Base-by-base conservation (phyloP, 2,113 vertebrate species). In the Scatophagus argus region DNA sequence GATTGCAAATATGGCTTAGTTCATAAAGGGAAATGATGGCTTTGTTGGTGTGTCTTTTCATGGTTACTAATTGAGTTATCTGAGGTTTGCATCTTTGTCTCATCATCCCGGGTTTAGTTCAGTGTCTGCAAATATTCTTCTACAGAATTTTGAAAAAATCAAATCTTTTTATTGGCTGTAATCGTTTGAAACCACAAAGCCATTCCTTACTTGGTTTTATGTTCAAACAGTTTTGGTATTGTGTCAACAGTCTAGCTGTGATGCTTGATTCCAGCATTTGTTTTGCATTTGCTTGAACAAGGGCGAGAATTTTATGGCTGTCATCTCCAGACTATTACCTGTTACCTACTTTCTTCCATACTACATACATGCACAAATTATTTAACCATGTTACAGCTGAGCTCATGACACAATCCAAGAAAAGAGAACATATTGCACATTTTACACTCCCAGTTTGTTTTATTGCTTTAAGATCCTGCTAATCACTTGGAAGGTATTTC, bases 1-100 rank as follows among this genome's bases (percentile, higher is more conserved):
- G 84, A 79, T 72, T 84, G 66, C 70, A 85, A 86, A 86, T 81
- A 80, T 76, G 73, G 59, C n/a, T 51, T 59, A 69, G 39, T 55
- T 36, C 52, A 65, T 77, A 8, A 82, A 80, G 64, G 67, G 70
- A 47, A 59, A 44, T 14, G 6, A 36, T 13, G 23, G 41, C 36
- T 85, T 32, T 60, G 56, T 65, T 59, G 14, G 60, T 19, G 56
- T 46, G 46, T 80, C 46, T 84, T 46, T 31, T 51, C 14, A 66
- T 34, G 31, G 14, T 25, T 59, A 49, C 54, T 79, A 81, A 83
- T 78, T 67, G 49, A 78, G n/a, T 81, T 77, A 73, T 81, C n/a
- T 10, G 14, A 52, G 11, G 67, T 61, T 43, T 60, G 25, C 49
- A 14, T 63, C 23, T 68, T 23, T 25, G 23, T 73, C 14, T 69